Evolutionary conservation across 2,888 invertebrate genomes (phyloP).

Genomic region (Dolichopus griseipennis): DNA sequence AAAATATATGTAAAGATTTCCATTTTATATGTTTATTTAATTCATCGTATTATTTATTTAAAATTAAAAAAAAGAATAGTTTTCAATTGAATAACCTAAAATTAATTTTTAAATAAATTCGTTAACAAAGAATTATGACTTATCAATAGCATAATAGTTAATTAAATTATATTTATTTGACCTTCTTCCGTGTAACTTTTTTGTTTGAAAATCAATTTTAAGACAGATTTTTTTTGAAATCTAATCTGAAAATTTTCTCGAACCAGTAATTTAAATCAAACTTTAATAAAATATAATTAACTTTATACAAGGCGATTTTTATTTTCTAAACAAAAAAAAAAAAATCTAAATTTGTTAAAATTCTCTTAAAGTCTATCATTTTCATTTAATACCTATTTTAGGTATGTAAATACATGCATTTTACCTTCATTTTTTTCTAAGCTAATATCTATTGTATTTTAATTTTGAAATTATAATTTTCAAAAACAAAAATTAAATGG

Average conservation of each 20-base stretch:
- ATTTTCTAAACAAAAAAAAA: background rate
- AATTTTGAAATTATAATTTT: background rate
- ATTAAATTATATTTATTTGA: background rate
- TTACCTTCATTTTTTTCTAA: background rate
- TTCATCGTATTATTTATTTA: too few species aligned
- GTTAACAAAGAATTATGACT: too few species aligned
- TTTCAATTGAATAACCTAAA: too few species aligned
- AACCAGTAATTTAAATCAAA: background rate
- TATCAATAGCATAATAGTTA: too few species aligned
- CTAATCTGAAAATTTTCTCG: background rate
- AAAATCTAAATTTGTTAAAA: background rate
- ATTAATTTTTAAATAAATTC: too few species aligned
- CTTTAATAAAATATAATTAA: background rate
- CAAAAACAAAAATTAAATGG: background rate
- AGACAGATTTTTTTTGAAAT: background rate
- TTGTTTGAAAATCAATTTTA: background rate
- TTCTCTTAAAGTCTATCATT: background rate
- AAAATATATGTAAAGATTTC: too few species aligned
- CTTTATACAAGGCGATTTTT: background rate
- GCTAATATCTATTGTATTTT: background rate
- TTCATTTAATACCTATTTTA: conserved; percentile 2
- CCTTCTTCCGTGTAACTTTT: background rate
- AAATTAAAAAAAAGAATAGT: too few species aligned
- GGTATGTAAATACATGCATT: background rate
- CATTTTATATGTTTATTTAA: too few species aligned